phyloP scores from a whole-genome alignment of 2,888 invertebrate genomes.

The Drosophila recens region DNA sequence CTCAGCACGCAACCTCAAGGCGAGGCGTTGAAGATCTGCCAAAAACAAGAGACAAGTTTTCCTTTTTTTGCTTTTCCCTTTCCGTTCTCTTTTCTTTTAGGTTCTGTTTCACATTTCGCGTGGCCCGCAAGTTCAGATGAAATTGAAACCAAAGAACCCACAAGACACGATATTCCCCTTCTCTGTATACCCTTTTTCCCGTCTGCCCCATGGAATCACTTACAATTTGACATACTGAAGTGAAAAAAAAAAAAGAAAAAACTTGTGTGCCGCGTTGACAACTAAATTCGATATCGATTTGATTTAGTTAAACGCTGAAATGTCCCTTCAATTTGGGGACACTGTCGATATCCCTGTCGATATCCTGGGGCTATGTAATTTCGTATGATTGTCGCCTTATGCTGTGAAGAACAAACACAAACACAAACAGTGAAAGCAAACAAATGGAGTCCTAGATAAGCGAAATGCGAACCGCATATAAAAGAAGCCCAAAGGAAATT shows the following conservation, averaged over 20 bases:
- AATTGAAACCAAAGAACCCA: slow-evolving; percentile 72
- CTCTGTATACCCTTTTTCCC: not conserved
- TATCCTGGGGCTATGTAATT: slow-evolving; percentile 61
- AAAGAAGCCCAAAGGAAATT: slow-evolving; percentile 28
- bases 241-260: slow-evolving; percentile 29
- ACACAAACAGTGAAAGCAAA: slow-evolving; percentile 55
- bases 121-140: slow-evolving; percentile 62
- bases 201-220: slow-evolving; percentile 38
- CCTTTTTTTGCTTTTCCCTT: not conserved
- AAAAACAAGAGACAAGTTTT: slow-evolving; percentile 63
- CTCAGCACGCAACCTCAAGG: slow-evolving; percentile 57
- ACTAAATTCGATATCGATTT: slow-evolving; percentile 80
- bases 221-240: slow-evolving; percentile 68
- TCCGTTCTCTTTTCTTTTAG: slow-evolving; percentile 16
- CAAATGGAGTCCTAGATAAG: slow-evolving; percentile 66
- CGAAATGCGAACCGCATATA: slow-evolving; percentile 27
- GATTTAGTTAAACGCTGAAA: slow-evolving; percentile 79
- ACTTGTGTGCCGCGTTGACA: slow-evolving; percentile 69
- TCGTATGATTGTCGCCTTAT: slow-evolving; percentile 75
- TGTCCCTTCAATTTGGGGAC: slow-evolving; percentile 36
- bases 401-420: slow-evolving; percentile 72
- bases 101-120: slow-evolving; percentile 66
- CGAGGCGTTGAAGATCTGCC: slow-evolving; percentile 60
- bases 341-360: slow-evolving; percentile 15
- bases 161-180: slow-evolving; percentile 39